A percentile compares a stretch with the other conserved stretches of the same genome.
Conservation (phyloP, 1,140 invertebrate species). For the Sinella curviseta region DNA sequence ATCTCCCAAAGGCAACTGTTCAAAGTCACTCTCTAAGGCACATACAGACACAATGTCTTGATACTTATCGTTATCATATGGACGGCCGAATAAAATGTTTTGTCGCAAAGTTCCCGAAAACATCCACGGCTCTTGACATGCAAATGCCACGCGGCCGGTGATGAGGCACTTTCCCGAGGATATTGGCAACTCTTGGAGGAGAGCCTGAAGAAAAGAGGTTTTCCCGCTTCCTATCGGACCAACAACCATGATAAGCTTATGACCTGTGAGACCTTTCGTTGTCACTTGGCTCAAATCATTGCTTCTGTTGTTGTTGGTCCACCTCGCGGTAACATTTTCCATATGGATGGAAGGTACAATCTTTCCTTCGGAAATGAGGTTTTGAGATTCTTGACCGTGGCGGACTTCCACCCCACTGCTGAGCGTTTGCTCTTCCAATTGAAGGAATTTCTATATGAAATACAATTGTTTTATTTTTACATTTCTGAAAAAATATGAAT, state of each 20-base stretch:
- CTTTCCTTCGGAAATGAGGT: not conserved
- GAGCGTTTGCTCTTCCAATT: conserved; percentile 7
- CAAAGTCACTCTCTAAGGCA: conserved; percentile 70
- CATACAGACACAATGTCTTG: conserved; percentile 52
- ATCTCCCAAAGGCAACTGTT: conserved; percentile 76
- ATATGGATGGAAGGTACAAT: conserved; percentile 22
- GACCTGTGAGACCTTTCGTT: conserved; percentile 50
- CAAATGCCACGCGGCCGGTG: conserved; percentile 66
- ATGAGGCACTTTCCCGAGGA: conserved; percentile 53
- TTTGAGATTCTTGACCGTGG: not conserved
- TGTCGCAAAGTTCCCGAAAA: conserved; percentile 55
- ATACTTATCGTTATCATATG: conserved; percentile 56
- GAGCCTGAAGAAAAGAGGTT: conserved; percentile 6
- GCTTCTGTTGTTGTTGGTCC: not conserved
- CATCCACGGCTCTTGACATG: conserved; percentile 75
- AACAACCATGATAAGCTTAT: conserved; percentile 64
- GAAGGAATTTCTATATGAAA: conserved; percentile 13
- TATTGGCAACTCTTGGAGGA: conserved; percentile 9
- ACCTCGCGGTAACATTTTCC: conserved; percentile 30
- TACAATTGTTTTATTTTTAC: not conserved
- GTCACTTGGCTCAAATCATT: conserved; percentile 52
- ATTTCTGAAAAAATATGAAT: not conserved
- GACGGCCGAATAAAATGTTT: conserved; percentile 66
- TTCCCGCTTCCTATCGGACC: conserved; percentile 63
- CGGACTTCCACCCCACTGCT: not conserved